A percentile compares a stretch with the other conserved stretches of the same genome.
These are phyloP conservation scores for Nanorana parkeri DNA, from an alignment of 2,113 vertebrate genomes.

Conservation along the genomic window DNA sequence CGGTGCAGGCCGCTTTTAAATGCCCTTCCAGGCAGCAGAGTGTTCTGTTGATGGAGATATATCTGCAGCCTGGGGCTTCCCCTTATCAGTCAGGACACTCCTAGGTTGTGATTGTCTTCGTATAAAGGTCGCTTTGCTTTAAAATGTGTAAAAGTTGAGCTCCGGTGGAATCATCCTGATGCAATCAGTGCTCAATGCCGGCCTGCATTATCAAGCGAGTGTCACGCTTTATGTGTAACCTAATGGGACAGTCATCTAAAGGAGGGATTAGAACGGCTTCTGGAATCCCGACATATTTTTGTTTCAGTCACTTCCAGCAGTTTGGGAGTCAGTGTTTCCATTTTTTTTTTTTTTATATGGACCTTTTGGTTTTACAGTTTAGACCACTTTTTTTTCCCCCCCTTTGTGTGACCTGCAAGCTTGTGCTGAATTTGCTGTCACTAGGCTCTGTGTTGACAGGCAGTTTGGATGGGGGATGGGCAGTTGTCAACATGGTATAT, in stretches of 20 bases:
- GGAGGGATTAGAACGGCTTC: neutral
- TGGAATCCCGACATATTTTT: neutral
- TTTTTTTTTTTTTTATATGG: too few species aligned
- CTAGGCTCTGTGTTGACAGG: slow-evolving; percentile 23
- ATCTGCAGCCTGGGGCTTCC: neutral
- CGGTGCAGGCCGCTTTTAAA: too few species aligned
- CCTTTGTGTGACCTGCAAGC: neutral
- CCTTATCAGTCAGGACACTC: too few species aligned
- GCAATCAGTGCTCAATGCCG: neutral
- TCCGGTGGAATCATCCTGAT: neutral
- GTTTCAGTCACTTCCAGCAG: neutral
- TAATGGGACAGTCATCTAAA: neutral
- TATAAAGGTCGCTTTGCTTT: too few species aligned
- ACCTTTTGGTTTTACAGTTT: too few species aligned
- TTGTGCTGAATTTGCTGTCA: neutral
- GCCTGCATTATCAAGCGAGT: neutral
- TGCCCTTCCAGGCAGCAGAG: too few species aligned
- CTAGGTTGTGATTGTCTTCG: too few species aligned
- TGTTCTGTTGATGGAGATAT: neutral
- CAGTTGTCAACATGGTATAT: slow-evolving; percentile 12
- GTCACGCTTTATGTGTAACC: neutral
- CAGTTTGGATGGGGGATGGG: neutral
- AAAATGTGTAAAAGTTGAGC: neutral
- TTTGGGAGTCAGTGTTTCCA: too few species aligned
- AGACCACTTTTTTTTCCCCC: too few species aligned